phyloP scores from a whole-genome alignment of 2,797 vertebrate genomes.

The Sparidentex hasta region DNA sequence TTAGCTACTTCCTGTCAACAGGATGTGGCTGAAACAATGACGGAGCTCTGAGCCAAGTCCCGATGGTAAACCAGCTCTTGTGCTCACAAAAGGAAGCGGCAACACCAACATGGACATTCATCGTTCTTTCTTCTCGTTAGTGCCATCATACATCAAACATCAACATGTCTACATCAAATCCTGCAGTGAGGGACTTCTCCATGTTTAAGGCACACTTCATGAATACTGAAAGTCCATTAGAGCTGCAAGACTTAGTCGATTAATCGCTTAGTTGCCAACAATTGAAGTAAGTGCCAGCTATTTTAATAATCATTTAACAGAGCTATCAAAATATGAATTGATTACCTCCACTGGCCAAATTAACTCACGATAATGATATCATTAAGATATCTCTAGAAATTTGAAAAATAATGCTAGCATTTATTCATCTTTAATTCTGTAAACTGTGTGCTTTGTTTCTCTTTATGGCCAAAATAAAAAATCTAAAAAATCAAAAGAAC shows the following conservation, averaged over 20 bases:
- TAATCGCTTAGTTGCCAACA: too few relatives aligned
- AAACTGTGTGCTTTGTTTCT: too few relatives aligned
- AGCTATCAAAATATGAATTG: too few relatives aligned
- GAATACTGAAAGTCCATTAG: slow-evolving; percentile 31
- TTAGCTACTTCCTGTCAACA: slow-evolving; percentile 29
- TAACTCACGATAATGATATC: too few relatives aligned
- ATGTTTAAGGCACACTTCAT: slow-evolving; percentile 33
- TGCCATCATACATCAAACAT: background rate
- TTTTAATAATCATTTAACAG: too few relatives aligned
- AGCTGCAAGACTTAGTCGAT: background rate
- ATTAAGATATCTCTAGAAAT: too few relatives aligned
- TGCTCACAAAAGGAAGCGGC: background rate
- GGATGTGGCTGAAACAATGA: slow-evolving; percentile 50
- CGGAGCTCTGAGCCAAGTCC: background rate
- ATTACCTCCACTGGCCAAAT: too few relatives aligned
- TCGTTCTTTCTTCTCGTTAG: background rate
- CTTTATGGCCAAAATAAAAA: too few relatives aligned
- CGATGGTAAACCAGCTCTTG: slow-evolving; percentile 3
- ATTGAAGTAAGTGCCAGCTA: too few relatives aligned
- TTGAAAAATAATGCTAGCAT: too few relatives aligned
- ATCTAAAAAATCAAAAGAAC: too few relatives aligned
- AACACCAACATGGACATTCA: background rate
- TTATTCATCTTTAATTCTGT: too few relatives aligned
- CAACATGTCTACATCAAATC: background rate
- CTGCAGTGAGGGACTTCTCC: background rate